phyloP scores from a whole-genome alignment of 2,888 invertebrate species.

The Dynastes hyllus region DNA sequence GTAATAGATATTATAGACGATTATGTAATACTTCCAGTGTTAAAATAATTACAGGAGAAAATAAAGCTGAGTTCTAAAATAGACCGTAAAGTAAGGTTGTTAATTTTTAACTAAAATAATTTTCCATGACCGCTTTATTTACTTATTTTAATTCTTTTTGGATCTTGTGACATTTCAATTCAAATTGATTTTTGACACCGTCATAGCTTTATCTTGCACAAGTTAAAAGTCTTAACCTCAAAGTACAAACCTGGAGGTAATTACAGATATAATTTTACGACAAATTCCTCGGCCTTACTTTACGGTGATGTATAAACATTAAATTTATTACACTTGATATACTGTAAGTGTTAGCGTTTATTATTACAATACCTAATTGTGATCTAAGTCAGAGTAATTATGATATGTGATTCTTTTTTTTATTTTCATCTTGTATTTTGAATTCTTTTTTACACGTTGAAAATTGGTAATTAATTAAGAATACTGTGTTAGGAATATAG shows the following conservation, averaged over 20 bases:
- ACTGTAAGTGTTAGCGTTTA: conserved; percentile 39
- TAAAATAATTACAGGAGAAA: conserved; percentile 29
- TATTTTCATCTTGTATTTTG: conserved; percentile 45
- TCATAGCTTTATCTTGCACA: too few species aligned
- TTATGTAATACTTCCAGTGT: conserved; percentile 32
- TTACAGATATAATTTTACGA: too few species aligned
- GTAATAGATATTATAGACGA: conserved; percentile 8
- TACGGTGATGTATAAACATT: conserved; percentile 22
- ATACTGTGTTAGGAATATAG: conserved; percentile 36
- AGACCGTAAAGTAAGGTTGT: neutral
- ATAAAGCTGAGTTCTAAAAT: conserved; percentile 25
- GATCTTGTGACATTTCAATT: too few species aligned
- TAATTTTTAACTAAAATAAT: neutral
- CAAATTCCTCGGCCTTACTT: neutral
- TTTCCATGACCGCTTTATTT: too few species aligned
- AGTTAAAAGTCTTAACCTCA: too few species aligned
- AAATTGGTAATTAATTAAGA: conserved; percentile 28
- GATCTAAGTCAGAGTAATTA: conserved; percentile 59
- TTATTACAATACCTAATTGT: conserved; percentile 54
- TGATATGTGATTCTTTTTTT: conserved; percentile 53
- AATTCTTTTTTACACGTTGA: conserved; percentile 43
- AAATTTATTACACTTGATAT: conserved; percentile 43
- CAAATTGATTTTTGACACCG: neutral
- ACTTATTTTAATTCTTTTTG: too few species aligned
- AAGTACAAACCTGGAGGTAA: too few species aligned